These are phyloP conservation scores for Phenganax marumi DNA, from an alignment of 92 coral and sea anemone species.

Conservation along the genomic window DNA sequence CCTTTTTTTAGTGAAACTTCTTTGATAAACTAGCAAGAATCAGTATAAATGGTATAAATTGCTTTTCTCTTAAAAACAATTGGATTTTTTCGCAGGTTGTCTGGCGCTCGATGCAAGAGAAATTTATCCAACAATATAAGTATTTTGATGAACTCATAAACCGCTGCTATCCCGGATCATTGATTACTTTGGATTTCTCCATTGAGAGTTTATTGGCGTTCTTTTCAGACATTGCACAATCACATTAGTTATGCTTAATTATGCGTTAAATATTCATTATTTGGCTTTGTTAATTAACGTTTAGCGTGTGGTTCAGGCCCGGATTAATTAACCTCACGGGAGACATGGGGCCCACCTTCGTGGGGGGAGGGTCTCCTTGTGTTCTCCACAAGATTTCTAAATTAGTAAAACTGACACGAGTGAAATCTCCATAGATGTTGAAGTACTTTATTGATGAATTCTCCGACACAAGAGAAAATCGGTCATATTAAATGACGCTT, in stretches of 20 bases:
- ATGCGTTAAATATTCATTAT: background rate
- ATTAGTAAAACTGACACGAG: too few species aligned
- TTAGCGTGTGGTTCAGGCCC: background rate
- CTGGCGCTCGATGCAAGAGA: slow-evolving; percentile 96
- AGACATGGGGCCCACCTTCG: too few species aligned
- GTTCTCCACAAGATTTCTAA: too few species aligned
- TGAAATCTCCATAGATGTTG: too few species aligned
- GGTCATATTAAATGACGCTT: too few species aligned
- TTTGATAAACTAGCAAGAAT: too few species aligned
- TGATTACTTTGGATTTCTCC: slow-evolving; percentile 87
- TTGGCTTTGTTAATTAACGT: background rate
- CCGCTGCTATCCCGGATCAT: slow-evolving; percentile 96
- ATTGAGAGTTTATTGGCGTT: slow-evolving; percentile 72
- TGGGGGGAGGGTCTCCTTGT: too few species aligned
- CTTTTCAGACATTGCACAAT: slow-evolving; percentile 92
- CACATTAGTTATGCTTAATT: slow-evolving; percentile 58
- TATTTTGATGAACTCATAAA: slow-evolving; percentile 88
- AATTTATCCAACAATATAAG: slow-evolving; percentile 91
- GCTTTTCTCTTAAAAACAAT: background rate
- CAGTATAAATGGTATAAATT: background rate
- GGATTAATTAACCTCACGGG: too few species aligned
- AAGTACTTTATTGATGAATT: too few species aligned
- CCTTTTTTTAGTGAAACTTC: background rate
- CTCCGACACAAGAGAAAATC: too few species aligned
- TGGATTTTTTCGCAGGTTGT: slow-evolving; percentile 66